Evolutionary conservation across 2,797 vertebrate genomes (phyloP).

Genomic region (Centroberyx gerrardi): DNA sequence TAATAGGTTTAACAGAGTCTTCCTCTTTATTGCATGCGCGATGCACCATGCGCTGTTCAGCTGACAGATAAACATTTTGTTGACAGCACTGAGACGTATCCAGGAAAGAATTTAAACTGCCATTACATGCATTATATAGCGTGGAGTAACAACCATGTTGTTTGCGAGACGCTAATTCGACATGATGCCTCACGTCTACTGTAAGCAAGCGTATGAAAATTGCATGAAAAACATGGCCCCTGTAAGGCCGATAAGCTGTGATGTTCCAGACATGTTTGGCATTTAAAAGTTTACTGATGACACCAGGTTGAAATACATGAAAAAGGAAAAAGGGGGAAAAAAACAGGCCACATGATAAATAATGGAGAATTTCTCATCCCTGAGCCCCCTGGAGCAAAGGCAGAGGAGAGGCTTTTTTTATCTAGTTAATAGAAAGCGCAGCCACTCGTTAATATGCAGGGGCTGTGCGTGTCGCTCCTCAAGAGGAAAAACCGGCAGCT

Average conservation of each 20-base stretch:
- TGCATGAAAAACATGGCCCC: constrained; percentile 84
- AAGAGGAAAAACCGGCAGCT: constrained; percentile 95
- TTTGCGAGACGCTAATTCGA: constrained; percentile 82
- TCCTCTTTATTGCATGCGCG: neutral
- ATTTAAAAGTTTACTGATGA: constrained; percentile 93
- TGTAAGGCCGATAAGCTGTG: constrained; percentile 84
- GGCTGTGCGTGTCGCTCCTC: constrained; percentile 94
- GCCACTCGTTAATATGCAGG: constrained; percentile 99
- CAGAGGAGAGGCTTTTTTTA: constrained; percentile 96
- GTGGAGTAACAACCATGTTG: constrained; percentile 73
- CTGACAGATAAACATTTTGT: constrained; percentile 54
- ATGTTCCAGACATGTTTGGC: constrained; percentile 86
- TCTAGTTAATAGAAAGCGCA: constrained; percentile 99
- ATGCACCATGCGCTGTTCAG: constrained; percentile 19
- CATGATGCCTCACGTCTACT: constrained; percentile 81
- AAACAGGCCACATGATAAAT: constrained; percentile 95
- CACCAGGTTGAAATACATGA: constrained; percentile 94
- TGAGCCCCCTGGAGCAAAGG: constrained; percentile 98
- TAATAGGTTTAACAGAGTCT: neutral
- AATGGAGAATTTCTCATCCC: constrained; percentile 97
- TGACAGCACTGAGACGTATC: constrained; percentile 3
- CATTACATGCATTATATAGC: constrained; percentile 67
- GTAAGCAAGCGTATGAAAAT: constrained; percentile 82
- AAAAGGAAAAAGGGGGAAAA: constrained; percentile 66
- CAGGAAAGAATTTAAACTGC: constrained; percentile 33